Percentiles rank a stretch among this genome's conserved stretches.
Evolutionary conservation across 2,113 vertebrate genomes (phyloP).

Genomic region (Tyrannus savana): DNA sequence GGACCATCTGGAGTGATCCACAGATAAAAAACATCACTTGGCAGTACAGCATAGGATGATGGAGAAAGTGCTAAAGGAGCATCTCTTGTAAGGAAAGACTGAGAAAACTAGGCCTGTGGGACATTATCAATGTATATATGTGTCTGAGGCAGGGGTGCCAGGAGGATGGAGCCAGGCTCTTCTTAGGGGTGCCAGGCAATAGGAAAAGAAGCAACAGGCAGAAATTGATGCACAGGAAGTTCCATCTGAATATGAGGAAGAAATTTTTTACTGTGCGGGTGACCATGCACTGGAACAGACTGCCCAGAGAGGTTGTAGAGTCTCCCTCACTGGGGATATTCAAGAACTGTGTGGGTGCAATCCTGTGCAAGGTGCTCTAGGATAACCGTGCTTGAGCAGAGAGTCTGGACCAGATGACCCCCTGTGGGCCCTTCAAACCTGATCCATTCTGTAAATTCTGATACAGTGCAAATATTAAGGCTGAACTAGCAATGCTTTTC

Average conservation of each 20-base stretch:
- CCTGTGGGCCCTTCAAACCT: neutral
- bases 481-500: neutral
- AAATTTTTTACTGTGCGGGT: neutral
- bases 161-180: neutral
- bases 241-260: neutral
- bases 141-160: neutral
- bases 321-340: neutral
- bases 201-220: neutral
- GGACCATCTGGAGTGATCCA: neutral
- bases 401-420: neutral
- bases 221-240: neutral
- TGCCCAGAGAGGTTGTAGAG: neutral
- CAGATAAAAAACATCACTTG: neutral
- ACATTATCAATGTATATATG: neutral
- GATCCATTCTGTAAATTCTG: neutral
- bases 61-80: neutral
- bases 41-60: neutral
- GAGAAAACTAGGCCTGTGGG: neutral
- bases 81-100: neutral
- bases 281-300: accelerated
- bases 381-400: neutral
- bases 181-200: neutral
- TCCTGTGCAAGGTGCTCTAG: neutral
- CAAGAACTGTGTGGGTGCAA: neutral
- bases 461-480: neutral